A percentile compares a stretch with the other conserved stretches of the same genome.
Conservation (phyloP, 92 coral and sea anemone genomes). For the Porites divaricata region DNA sequence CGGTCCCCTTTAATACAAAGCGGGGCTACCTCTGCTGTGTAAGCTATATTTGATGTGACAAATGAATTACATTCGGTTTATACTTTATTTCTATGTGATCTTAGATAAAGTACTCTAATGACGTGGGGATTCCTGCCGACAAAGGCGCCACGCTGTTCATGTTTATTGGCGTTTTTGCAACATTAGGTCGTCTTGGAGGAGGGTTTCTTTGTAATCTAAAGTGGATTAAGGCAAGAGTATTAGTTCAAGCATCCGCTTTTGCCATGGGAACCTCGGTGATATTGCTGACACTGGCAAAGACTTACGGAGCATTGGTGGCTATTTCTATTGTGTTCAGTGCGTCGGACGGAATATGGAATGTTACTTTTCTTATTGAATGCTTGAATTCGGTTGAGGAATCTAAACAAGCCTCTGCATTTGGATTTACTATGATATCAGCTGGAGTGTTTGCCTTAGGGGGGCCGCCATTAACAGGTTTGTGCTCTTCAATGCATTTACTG, state of each 20-base stretch:
- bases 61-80: too few species aligned
- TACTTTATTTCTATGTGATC: background rate
- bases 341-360: background rate
- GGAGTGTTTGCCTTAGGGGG: background rate
- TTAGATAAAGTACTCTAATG: slow-evolving; percentile 48
- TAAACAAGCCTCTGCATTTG: background rate
- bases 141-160: slow-evolving; percentile 39
- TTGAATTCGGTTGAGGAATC: background rate
- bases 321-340: background rate
- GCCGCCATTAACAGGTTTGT: background rate
- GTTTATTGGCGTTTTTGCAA: slow-evolving; percentile 35
- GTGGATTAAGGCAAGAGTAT: slow-evolving; percentile 20
- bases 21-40: too few species aligned
- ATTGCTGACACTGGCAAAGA: background rate
- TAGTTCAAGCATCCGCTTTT: slow-evolving; percentile 40
- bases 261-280: slow-evolving; percentile 1
- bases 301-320: slow-evolving; percentile 1
- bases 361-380: slow-evolving; percentile 1
- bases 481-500: background rate
- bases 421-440: background rate
- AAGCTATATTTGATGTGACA: too few species aligned
- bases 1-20: too few species aligned
- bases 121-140: slow-evolving; percentile 47
- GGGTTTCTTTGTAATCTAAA: slow-evolving; percentile 41
- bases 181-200: slow-evolving; percentile 30